phyloP scores from a whole-genome alignment of 2,113 vertebrate genomes.

The Theropithecus gelada region DNA sequence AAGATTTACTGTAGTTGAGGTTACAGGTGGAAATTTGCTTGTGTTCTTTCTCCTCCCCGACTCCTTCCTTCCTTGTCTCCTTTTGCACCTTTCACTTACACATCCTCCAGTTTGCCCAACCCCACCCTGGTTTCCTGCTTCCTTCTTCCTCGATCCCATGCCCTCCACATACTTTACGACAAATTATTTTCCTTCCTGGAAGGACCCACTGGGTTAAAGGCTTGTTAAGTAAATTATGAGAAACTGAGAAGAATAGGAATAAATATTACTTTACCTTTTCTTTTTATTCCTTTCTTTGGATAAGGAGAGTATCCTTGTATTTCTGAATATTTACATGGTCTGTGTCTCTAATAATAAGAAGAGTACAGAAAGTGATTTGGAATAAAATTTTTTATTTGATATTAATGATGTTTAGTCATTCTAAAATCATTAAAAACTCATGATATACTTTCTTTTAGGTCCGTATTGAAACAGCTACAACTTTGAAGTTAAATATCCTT shows the following conservation, averaged over 20 bases:
- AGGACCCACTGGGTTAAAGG: not conserved
- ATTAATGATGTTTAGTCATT: not conserved
- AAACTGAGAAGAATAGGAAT: not conserved
- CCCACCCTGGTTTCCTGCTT: not conserved
- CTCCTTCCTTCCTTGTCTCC: not conserved
- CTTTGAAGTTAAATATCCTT: slow-evolving; percentile 99
- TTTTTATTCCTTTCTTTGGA: not conserved
- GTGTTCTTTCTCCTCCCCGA: not conserved
- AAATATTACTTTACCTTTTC: not conserved
- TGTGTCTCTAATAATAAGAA: not conserved
- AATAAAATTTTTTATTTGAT: not conserved
- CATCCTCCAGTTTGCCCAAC: not conserved
- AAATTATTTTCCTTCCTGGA: not conserved
- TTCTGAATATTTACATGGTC: not conserved
- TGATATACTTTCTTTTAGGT: slow-evolving; percentile 87
- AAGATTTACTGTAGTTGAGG: not conserved
- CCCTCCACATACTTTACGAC: not conserved
- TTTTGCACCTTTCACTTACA: not conserved
- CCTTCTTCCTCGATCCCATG: not conserved
- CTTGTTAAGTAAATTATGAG: not conserved
- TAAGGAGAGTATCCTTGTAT: not conserved
- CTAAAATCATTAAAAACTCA: not conserved
- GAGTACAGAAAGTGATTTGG: not conserved
- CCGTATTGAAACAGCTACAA: slow-evolving; percentile 96
- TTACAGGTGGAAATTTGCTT: not conserved